Conservation (phyloP, 1,140 invertebrate species). For the Drosophila arawakana region DNA sequence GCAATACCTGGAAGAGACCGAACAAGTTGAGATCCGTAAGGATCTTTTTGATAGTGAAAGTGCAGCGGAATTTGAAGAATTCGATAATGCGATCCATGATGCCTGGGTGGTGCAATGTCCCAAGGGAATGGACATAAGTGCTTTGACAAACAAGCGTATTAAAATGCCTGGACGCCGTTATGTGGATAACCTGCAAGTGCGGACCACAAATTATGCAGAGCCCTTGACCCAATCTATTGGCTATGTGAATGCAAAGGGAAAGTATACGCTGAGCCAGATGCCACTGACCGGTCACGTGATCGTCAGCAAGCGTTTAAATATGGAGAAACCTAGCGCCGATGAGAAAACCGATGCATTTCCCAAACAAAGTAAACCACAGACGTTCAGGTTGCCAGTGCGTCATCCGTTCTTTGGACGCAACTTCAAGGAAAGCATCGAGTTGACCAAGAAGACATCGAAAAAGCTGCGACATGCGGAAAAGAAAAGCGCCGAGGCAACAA, state of each 20-base stretch:
- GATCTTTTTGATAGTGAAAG: conserved; percentile 13
- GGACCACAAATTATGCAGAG: conserved; percentile 15
- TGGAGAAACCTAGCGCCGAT: neutral
- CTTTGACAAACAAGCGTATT: conserved; percentile 39
- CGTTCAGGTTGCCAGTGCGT: conserved; percentile 33
- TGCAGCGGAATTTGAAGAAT: conserved; percentile 19
- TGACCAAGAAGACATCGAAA: conserved; percentile 19
- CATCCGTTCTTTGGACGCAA: conserved; percentile 66
- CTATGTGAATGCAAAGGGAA: conserved; percentile 50
- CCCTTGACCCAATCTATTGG: conserved; percentile 36
- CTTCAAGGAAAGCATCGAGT: conserved; percentile 46
- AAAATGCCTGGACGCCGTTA: conserved; percentile 62
- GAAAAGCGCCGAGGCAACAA: neutral
- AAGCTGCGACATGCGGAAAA: conserved; percentile 31
- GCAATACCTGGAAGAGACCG: conserved; percentile 44
- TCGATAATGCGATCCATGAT: conserved; percentile 49
- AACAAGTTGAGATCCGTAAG: conserved; percentile 3
- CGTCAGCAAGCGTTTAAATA: conserved; percentile 50
- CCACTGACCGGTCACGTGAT: conserved; percentile 42
- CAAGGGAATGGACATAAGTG: conserved; percentile 33
- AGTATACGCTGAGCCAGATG: conserved; percentile 30
- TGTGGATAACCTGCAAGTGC: conserved; percentile 47
- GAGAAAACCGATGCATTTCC: conserved; percentile 2
- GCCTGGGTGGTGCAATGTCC: conserved; percentile 68
- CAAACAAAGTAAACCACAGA: conserved; percentile 4